These are phyloP conservation scores for Sebastes itinus DNA, from an alignment of 2,797 vertebrate genomes.

Conservation along the genomic window DNA sequence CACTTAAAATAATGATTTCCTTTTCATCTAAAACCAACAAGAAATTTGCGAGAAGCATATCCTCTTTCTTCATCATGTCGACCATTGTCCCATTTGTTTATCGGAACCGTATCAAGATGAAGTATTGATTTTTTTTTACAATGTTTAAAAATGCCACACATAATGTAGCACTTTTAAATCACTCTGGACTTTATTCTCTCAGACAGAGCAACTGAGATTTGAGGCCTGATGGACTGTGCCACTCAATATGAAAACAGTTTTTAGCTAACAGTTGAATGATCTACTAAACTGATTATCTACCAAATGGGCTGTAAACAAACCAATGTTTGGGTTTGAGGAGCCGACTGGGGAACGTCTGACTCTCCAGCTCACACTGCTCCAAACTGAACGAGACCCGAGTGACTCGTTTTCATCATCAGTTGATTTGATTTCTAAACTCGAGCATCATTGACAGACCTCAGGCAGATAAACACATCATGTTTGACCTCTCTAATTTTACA, in stretches of 20 bases:
- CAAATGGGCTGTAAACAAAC: background rate
- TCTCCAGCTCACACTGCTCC: background rate
- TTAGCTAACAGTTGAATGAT: background rate
- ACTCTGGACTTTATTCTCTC: background rate
- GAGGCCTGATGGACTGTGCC: background rate
- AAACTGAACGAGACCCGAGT: background rate
- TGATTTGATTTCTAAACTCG: background rate
- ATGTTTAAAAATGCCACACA: background rate
- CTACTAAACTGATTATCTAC: background rate
- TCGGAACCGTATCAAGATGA: too few species aligned
- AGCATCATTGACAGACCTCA: background rate
- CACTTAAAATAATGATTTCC: too few species aligned
- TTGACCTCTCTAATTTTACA: background rate
- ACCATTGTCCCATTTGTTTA: background rate
- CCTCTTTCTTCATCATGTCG: background rate
- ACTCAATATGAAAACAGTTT: background rate
- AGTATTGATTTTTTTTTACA: background rate
- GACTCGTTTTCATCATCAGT: background rate
- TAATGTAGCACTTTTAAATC: background rate
- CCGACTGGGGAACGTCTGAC: background rate
- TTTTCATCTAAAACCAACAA: too few species aligned
- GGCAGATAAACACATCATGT: background rate
- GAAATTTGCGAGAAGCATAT: background rate
- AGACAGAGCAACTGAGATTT: background rate
- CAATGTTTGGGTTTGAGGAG: background rate